Base-by-base conservation (phyloP, 2,888 invertebrate species). In the Parnassius apollo region DNA sequence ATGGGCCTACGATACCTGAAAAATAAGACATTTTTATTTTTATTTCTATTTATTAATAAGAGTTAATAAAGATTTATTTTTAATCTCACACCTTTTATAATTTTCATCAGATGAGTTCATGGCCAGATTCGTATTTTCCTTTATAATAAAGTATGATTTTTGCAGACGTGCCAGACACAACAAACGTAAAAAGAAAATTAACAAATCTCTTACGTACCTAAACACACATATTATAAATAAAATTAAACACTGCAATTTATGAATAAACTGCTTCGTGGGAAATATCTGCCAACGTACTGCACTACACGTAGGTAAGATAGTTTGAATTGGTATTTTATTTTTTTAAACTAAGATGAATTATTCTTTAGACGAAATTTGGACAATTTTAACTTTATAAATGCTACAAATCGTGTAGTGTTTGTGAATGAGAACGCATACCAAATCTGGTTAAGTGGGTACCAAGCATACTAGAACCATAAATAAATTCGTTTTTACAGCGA, bases 81-180 rank as follows among this genome's bases (percentile, higher is more conserved):
- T 4, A 25, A 3, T 57, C 42, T 42, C 25, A 48, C 18, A 18
- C 50, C 54, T 45, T 61, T 45, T 49, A 50, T 25, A 56, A 51
- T 51, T 56, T 50, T 9, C 18, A 11, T 35, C 45, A 52, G 48
- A 61, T 57, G 61, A 57, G 57, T 56, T 45, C n/a, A 57, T 52
- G 44, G 53, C 57, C 49, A 25, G 11, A 42, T 50, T 44, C n/a
- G 25, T 59, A 35, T 58, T 62, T 59, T 45, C n/a, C 18, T 52
- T 61, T 48, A 12, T 50, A 55, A 62, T 54, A 59, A 54, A 55
- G 12, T 18, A 12, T 18, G 12, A 35, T 44, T 58, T 59, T 46
- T 8, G 45, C 59, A 50, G 35, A 46, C 12, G 2, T 63, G 62
- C 62, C 62, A 63, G 62, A 59, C 58, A 59, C 35, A 59, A 55